A percentile compares a stretch with the other conserved stretches of the same genome.
phyloP scores from a whole-genome alignment of 2,797 vertebrate genomes.

The Valencia hispanica region DNA sequence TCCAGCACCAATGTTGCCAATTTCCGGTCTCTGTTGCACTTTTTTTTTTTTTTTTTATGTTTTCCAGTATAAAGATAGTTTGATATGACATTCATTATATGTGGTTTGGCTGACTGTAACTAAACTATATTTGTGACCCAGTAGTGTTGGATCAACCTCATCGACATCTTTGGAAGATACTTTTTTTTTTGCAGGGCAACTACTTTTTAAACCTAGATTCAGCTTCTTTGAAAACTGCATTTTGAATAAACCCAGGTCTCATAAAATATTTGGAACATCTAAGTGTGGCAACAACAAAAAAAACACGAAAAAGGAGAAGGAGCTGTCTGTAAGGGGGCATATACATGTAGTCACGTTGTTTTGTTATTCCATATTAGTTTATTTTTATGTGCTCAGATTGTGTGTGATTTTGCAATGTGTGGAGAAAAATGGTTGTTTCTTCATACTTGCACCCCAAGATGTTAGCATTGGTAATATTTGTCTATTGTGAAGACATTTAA shows the following conservation, averaged over 20 bases:
- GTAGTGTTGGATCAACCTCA: not conserved
- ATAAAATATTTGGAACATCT: not conserved
- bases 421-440: no score
- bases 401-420: not conserved
- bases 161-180: not conserved
- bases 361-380: not conserved
- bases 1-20: conserved; percentile 1
- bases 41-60: conserved; percentile 5
- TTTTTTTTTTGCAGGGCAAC: not conserved
- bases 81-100: not conserved
- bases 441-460: not conserved
- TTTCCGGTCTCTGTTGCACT: conserved; percentile 12
- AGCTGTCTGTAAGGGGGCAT: not conserved
- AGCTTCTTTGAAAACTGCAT: not conserved
- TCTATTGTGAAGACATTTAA: not conserved
- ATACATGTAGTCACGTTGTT: not conserved
- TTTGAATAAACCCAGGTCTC: no score
- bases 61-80: not conserved
- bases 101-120: not conserved
- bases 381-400: not conserved
- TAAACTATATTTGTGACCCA: not conserved
- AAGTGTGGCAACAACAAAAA: not conserved
- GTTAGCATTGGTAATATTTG: not conserved
- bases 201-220: not conserved
- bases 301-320: no score